Evolutionary conservation across 2,797 vertebrate species (phyloP).

Genomic region (Neopelma chrysocephalum): DNA sequence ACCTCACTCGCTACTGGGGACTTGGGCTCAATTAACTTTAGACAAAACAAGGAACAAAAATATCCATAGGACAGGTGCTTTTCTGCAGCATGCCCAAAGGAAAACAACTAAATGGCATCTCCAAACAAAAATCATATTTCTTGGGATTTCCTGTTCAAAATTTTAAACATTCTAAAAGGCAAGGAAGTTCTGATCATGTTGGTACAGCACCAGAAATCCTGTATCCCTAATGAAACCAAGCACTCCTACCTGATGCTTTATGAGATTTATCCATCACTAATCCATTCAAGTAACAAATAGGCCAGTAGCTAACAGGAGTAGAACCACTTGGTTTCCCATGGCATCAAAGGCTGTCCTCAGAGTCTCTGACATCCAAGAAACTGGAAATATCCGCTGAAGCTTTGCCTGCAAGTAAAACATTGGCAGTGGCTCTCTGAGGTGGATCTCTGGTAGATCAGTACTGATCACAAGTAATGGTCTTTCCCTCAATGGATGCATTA

Average conservation of each 20-base stretch:
- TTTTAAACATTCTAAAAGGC: background rate
- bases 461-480: background rate
- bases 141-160: background rate
- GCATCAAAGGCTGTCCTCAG: background rate
- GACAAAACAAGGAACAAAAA: background rate
- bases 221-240: background rate
- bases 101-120: background rate
- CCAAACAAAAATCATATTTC: background rate
- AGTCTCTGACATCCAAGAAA: background rate
- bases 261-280: background rate
- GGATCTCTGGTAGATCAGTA: background rate
- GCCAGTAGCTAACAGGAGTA: background rate
- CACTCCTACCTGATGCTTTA: background rate
- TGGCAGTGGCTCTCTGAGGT: background rate
- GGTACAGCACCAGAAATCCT: background rate
- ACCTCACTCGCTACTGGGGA: rapidly evolving
- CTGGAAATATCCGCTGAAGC: background rate
- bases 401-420: background rate
- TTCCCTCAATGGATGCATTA: background rate
- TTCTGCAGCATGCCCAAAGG: background rate
- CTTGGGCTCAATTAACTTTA: background rate
- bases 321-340: background rate
- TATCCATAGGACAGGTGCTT: background rate
- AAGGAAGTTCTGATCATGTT: background rate
- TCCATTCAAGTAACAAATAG: background rate